Evolutionary conservation across 2,113 vertebrate species (phyloP).

Genomic region (Passer montanus): DNA sequence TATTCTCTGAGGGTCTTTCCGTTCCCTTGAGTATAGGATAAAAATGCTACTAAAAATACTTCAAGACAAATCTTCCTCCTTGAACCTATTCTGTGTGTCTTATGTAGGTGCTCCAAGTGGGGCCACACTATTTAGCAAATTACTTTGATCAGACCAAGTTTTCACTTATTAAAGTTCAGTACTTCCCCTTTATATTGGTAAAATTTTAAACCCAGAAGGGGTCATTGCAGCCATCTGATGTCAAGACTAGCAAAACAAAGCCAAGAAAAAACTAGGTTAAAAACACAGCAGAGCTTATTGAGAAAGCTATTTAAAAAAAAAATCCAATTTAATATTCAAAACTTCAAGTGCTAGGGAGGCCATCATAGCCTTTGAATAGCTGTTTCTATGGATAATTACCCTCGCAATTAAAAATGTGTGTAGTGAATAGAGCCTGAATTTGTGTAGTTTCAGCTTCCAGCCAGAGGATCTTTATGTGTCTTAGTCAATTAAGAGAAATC

Average conservation of each 20-base stretch:
- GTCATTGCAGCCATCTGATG: background rate
- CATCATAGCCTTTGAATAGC: constrained; percentile 38
- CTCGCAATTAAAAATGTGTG: background rate
- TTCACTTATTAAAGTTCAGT: background rate
- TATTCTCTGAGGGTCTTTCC: background rate
- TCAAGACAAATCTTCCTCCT: background rate
- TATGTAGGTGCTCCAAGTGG: background rate
- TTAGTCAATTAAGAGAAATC: constrained; percentile 12
- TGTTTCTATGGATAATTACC: constrained; percentile 49
- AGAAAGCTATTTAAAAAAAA: constrained; percentile 24
- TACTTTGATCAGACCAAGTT: background rate
- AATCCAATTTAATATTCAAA: constrained; percentile 21
- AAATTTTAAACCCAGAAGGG: background rate
- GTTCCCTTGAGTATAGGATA: background rate
- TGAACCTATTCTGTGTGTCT: background rate
- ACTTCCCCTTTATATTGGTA: background rate
- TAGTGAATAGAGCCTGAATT: constrained; percentile 31
- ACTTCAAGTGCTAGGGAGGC: constrained; percentile 23
- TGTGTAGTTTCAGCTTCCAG: constrained; percentile 3
- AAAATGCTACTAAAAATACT: background rate
- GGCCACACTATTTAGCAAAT: background rate
- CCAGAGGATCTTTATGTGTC: background rate
- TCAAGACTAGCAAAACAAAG: background rate
- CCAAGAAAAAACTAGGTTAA: constrained; percentile 23
- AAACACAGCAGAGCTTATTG: background rate